phyloP scores from a whole-genome alignment of 1,140 invertebrate species.

The Calephelis nemesis region DNA sequence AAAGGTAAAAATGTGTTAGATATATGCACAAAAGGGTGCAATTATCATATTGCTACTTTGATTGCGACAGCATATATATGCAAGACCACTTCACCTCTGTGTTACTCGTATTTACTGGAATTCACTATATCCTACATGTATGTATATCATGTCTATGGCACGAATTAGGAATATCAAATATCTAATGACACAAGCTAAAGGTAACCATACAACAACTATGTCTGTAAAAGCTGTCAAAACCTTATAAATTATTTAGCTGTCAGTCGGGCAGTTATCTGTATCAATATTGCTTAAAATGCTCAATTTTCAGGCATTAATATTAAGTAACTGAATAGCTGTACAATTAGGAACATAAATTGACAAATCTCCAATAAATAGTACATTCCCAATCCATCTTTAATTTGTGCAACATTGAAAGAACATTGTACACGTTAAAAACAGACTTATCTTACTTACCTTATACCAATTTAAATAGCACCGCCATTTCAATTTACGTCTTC shows the following conservation, averaged over 20 bases:
- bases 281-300: constrained; percentile 2
- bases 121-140: constrained; percentile 13
- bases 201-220: constrained; percentile 18
- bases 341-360: constrained; percentile 63
- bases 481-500: constrained; percentile 50
- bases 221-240: constrained; percentile 14
- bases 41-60: too few relatives aligned
- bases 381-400: constrained; percentile 41
- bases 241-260: constrained; percentile 6
- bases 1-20: too few relatives aligned
- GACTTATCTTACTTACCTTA: constrained; percentile 45
- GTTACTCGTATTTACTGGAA: background rate
- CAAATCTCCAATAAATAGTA: constrained; percentile 52
- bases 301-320: constrained; percentile 9
- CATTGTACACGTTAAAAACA: constrained; percentile 1
- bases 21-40: too few relatives aligned
- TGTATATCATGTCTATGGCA: constrained; percentile 40
- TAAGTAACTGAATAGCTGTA: constrained; percentile 18
- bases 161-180: constrained; percentile 40
- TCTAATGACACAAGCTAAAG: constrained; percentile 19
- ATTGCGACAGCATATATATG: too few relatives aligned
- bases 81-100: too few relatives aligned
- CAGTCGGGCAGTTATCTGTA: constrained; percentile 6
- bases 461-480: constrained; percentile 73
- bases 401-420: constrained; percentile 31